phyloP scores from a whole-genome alignment of 2,113 vertebrate species.

The Chloropsis cyanopogon region DNA sequence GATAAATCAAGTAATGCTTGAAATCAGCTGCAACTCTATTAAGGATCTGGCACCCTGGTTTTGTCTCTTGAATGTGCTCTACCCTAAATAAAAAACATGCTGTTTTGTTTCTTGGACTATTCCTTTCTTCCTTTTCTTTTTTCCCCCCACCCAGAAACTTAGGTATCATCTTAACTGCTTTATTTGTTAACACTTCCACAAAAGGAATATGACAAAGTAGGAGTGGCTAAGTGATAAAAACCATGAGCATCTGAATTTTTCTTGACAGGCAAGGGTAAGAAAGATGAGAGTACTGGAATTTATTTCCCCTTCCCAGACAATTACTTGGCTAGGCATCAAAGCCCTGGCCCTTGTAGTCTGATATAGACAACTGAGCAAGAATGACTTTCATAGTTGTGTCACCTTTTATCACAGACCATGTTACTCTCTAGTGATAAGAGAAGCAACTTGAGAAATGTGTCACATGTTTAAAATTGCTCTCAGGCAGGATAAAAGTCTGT shows the following conservation, averaged over 20 bases:
- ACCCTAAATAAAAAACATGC: neutral
- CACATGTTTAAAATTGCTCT: slow-evolving; percentile 30
- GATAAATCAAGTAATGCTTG: neutral
- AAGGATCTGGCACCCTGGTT: neutral
- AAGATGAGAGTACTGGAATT: neutral
- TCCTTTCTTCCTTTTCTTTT: neutral
- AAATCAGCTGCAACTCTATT: neutral
- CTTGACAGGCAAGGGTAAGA: neutral
- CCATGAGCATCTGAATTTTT: neutral
- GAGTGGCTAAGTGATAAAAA: neutral
- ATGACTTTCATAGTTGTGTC: slow-evolving; percentile 60
- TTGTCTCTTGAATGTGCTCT: neutral
- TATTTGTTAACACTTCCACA: neutral
- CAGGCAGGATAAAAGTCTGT: neutral
- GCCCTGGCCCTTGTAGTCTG: neutral
- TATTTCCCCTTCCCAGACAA: neutral
- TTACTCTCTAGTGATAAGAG: slow-evolving; percentile 52
- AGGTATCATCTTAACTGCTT: neutral
- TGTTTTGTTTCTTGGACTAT: neutral
- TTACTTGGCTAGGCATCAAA: slow-evolving; percentile 57
- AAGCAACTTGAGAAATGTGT: slow-evolving; percentile 14
- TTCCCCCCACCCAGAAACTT: neutral
- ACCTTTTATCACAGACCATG: slow-evolving; percentile 17
- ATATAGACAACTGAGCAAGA: slow-evolving; percentile 6
- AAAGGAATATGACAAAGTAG: neutral